Conservation (phyloP, 2,113 vertebrate species). For the Gambusia holbrooki region DNA sequence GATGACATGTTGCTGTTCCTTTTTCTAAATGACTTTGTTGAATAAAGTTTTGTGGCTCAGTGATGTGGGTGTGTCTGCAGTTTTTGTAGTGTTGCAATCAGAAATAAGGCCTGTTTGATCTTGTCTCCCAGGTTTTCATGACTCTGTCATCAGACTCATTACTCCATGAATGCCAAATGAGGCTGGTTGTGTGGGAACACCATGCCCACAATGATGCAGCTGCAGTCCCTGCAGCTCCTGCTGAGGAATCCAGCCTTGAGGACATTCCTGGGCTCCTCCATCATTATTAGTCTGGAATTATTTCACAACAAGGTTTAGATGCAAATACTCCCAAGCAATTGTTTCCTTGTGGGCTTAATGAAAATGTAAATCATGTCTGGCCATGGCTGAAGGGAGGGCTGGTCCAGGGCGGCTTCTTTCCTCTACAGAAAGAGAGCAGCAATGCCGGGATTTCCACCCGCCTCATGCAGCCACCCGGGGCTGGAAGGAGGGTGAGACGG, state of each 20-base stretch:
- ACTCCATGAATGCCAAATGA: background rate
- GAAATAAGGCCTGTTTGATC: background rate
- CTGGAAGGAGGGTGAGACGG: no score
- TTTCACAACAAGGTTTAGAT: background rate
- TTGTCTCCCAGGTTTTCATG: background rate
- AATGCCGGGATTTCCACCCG: no score
- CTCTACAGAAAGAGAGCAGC: no score
- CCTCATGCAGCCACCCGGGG: no score
- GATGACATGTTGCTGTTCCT: background rate
- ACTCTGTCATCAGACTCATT: background rate
- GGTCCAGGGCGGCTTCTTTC: background rate
- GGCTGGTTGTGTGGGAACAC: background rate
- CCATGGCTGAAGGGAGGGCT: background rate
- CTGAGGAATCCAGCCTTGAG: background rate
- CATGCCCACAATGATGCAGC: background rate
- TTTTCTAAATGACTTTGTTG: conserved; percentile 22
- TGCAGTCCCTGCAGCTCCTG: conserved; percentile 2
- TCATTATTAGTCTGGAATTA: background rate
- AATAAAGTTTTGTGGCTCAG: conserved; percentile 45
- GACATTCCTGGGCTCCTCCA: conserved; percentile 8
- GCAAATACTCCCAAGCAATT: background rate
- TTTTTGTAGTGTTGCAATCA: conserved; percentile 9
- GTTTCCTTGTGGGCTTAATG: background rate
- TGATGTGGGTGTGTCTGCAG: conserved; percentile 14
- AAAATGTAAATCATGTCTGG: background rate